Evolutionary conservation across 1,140 invertebrate species (phyloP), one percentile per base, ranked within the genome.

Genomic region (Potamilus streckersoni): DNA sequence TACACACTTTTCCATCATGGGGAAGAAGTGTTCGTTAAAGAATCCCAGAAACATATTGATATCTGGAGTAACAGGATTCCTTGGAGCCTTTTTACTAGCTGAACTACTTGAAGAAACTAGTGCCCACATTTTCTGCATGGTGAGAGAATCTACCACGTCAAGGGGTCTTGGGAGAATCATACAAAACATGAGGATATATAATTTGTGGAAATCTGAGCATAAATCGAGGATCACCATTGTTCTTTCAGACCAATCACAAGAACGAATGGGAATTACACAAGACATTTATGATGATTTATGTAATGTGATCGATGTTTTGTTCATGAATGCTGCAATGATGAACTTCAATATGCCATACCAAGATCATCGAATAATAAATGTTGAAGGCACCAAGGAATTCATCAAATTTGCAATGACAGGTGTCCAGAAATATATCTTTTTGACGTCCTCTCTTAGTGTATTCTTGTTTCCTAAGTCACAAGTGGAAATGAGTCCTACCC

Each of bases 281-380:
- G 81, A 82, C 69, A 80, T 84, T 38, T 82, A 84, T 62, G 74
- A 67, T 14, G 69, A 73, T 8, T 61, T 84, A 1, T 79, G 76
- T n/a, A 75, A 79, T 64, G 70, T 67, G 16, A 71, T 84, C 6
- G 83, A 84, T 63, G 78, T 78, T 23, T 76, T 84, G 2, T 82
- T 81, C 64, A 81, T 84, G 78, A 84, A 84, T 71, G 83, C 83
- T 15, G 83, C 83, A 2, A 78, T 71, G 63, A 81, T 84, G 79
- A 84, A 84, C 65, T 84, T 84, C 74, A 84, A 84, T 49, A 80
- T 74, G 69, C 38, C 60, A 14, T 84, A 84, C 65, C 73, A 78
- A 69, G 83, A 82, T 49, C 83, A 84, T 63, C 69, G 79, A 66
- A 73, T 74, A 17, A 75, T 79, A 65, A 84, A 84, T 77, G 83